Percentiles rank a stretch among this genome's conserved stretches.
phyloP scores from a whole-genome alignment of 2,888 invertebrate genomes.

The Tipula vernalis region DNA sequence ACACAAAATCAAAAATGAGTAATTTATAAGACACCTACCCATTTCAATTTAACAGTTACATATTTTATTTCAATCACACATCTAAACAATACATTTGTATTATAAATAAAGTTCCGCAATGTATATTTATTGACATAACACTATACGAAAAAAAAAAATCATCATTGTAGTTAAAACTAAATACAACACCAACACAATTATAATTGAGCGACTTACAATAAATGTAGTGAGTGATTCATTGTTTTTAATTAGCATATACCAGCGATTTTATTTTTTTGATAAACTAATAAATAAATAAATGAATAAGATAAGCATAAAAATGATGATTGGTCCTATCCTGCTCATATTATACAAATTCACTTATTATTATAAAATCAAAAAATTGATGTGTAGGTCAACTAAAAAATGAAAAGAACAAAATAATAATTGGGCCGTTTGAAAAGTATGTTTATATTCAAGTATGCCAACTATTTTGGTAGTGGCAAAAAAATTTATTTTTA shows the following conservation, averaged over 20 bases:
- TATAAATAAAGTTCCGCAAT: neutral
- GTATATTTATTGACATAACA: neutral
- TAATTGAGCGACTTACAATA: neutral
- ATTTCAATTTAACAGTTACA: neutral
- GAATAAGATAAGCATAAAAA: no score
- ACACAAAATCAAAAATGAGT: neutral
- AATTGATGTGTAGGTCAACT: neutral
- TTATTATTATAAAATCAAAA: neutral
- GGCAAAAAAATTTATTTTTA: neutral
- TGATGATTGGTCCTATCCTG: neutral
- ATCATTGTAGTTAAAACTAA: neutral
- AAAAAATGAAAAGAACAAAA: neutral
- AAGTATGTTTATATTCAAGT: neutral
- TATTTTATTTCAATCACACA: neutral
- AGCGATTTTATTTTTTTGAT: neutral
- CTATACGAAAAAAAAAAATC: neutral
- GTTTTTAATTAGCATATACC: neutral
- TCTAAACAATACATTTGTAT: neutral
- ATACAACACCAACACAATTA: neutral
- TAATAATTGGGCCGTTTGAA: neutral
- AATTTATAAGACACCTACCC: neutral
- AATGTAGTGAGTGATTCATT: neutral
- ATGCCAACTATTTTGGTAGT: neutral
- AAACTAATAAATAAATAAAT: neutral
- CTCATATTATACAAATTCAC: neutral